A percentile compares a stretch with the other conserved stretches of the same genome.
phyloP scores from a whole-genome alignment of 2,113 vertebrate species.

The Myotis brandtii region DNA sequence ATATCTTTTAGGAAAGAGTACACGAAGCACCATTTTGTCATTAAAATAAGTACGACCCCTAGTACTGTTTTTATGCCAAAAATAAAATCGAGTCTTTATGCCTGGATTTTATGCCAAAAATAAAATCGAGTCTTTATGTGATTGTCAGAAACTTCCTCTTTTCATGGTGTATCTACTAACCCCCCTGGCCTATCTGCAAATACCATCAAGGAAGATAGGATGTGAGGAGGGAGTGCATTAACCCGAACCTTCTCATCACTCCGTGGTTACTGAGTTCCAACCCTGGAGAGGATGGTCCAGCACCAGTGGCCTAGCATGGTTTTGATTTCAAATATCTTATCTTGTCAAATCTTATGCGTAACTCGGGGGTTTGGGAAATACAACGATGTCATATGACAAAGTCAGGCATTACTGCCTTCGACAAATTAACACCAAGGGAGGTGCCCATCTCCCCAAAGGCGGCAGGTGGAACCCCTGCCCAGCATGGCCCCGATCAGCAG shows the following conservation, averaged over 20 bases:
- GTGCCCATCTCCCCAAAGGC: neutral
- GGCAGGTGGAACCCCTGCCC: neutral
- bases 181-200: neutral
- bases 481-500: neutral
- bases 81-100: too few relatives aligned
- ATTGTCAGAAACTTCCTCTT: neutral
- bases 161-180: neutral
- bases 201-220: neutral
- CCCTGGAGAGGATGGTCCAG: neutral
- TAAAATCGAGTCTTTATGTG: neutral
- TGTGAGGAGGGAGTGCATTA: neutral
- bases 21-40: neutral
- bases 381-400: neutral
- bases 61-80: neutral
- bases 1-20: neutral
- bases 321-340: slow-evolving; percentile 6
- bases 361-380: neutral
- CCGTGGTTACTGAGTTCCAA: neutral
- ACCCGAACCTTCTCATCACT: neutral
- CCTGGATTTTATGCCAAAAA: too few relatives aligned
- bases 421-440: slow-evolving; percentile 5
- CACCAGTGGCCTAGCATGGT: neutral
- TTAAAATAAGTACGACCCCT: neutral
- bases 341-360: neutral
- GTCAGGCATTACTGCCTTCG: neutral